Conservation (phyloP, 1,140 invertebrate species). For the Chironomus striatipennis region DNA sequence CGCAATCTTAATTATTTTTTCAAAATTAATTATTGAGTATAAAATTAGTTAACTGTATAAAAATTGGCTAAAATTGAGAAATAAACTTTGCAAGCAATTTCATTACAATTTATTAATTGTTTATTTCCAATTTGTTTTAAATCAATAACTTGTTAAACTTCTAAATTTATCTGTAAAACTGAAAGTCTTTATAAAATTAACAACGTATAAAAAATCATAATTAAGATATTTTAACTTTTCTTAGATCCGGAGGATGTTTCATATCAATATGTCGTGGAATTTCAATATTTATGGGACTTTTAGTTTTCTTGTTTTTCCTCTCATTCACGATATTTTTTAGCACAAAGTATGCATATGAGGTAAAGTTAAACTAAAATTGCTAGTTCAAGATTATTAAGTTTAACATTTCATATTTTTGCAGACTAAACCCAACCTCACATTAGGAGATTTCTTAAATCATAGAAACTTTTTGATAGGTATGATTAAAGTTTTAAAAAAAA, state of each 20-base stretch:
- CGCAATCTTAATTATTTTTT: no score
- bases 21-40: no score
- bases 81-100: no score
- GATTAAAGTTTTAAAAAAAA: no score
- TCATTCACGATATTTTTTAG: conserved; percentile 7
- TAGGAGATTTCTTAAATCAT: conserved; percentile 1
- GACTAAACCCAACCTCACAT: neutral
- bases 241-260: neutral
- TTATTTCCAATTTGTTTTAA: no score
- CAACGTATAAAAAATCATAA: conserved; percentile 16
- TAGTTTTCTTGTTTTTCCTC: neutral
- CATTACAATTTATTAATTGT: no score
- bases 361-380: neutral
- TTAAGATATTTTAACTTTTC: no score
- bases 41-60: no score
- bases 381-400: neutral
- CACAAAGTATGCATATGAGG: conserved; percentile 20
- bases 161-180: no score
- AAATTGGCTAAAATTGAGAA: neutral
- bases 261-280: conserved; percentile 17
- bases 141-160: no score
- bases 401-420: neutral
- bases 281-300: neutral
- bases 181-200: no score
- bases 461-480: neutral